phyloP scores from a whole-genome alignment of 2,113 vertebrate genomes.

The Aix galericulata region DNA sequence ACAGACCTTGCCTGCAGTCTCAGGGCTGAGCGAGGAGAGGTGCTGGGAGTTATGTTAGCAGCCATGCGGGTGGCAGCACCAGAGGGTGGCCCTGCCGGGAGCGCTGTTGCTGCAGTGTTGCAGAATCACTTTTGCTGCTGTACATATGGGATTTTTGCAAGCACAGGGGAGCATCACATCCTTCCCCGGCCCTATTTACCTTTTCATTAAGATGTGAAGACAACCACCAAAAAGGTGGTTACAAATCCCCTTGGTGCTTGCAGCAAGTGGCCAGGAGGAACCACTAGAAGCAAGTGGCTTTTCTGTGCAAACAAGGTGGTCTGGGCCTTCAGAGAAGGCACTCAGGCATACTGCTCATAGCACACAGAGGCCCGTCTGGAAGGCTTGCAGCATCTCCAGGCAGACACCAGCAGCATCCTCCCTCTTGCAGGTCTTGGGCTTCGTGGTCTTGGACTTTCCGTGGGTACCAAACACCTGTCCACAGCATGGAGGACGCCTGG shows the following conservation, averaged over 20 bases:
- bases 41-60: background rate
- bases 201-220: background rate
- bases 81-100: background rate
- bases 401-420: background rate
- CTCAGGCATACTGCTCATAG: background rate
- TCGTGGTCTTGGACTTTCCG: background rate
- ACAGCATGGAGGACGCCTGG: background rate
- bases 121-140: background rate
- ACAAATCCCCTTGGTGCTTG: background rate
- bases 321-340: background rate
- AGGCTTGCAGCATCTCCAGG: background rate
- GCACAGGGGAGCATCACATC: background rate
- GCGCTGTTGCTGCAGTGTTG: too few relatives aligned
- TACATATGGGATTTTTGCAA: background rate
- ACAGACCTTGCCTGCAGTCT: background rate
- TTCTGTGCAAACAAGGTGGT: background rate
- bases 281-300: background rate
- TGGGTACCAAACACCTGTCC: background rate
- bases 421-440: background rate
- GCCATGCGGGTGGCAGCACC: fast-evolving
- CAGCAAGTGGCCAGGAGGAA: background rate
- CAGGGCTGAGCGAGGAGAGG: background rate
- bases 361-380: background rate
- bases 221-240: background rate
- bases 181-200: background rate